Conservation (phyloP, 2,888 invertebrate genomes). For the Drosophila anceps region DNA sequence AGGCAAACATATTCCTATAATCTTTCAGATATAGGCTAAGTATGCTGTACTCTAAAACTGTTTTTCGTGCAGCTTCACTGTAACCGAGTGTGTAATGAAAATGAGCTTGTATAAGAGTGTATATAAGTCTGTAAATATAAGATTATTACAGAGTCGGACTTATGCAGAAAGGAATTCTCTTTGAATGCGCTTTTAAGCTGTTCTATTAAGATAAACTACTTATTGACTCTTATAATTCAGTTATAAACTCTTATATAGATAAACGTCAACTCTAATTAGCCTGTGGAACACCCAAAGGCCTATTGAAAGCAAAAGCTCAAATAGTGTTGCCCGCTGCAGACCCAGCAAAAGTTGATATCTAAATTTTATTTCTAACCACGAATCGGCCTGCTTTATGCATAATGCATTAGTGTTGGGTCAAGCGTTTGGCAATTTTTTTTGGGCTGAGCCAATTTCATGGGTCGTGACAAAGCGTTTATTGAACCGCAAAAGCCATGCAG, state of each 20-base stretch:
- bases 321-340: background rate
- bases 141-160: background rate
- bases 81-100: background rate
- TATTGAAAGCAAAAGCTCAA: too few relatives aligned
- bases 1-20: background rate
- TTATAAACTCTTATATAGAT: background rate
- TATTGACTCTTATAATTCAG: background rate
- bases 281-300: background rate
- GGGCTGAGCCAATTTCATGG: constrained; percentile 63
- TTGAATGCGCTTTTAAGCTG: background rate
- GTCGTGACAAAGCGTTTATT: constrained; percentile 64
- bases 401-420: constrained; percentile 8
- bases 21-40: background rate
- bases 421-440: constrained; percentile 55
- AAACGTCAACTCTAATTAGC: background rate
- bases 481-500: constrained; percentile 61
- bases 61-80: background rate
- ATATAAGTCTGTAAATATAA: background rate
- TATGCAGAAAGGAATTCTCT: background rate
- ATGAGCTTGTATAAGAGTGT: background rate
- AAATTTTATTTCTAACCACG: background rate
- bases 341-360: background rate
- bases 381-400: background rate
- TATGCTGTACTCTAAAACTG: background rate
- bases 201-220: background rate